phyloP scores from a whole-genome alignment of 1,140 invertebrate species.

The Coenobita brevimanus region DNA sequence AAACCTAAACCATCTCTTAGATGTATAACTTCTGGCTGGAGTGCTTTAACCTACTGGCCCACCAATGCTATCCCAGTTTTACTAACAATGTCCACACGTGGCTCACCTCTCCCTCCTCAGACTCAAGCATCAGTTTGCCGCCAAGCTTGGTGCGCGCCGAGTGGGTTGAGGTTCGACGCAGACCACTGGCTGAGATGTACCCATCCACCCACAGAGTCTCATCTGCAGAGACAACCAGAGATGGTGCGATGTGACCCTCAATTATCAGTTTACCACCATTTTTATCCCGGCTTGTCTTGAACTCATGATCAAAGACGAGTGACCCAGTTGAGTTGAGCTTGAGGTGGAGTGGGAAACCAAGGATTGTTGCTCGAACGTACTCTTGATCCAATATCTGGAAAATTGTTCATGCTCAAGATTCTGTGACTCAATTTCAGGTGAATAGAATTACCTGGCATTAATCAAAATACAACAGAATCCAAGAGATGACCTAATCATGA shows the following conservation, averaged over 20 bases:
- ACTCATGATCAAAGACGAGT: slow-evolving; percentile 22
- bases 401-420: too few species aligned
- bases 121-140: slow-evolving; percentile 15
- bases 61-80: too few species aligned
- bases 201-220: slow-evolving; percentile 42
- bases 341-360: slow-evolving; percentile 45
- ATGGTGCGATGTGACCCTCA: background rate
- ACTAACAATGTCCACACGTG: too few species aligned
- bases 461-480: too few species aligned
- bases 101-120: background rate
- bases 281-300: background rate
- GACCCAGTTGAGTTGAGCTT: slow-evolving; percentile 47
- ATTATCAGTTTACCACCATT: background rate
- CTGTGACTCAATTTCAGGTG: too few species aligned
- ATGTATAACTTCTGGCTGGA: too few species aligned
- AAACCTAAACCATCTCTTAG: too few species aligned
- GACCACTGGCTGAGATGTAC: slow-evolving; percentile 28
- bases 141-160: slow-evolving; percentile 22
- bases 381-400: slow-evolving; percentile 50
- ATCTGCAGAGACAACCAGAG: slow-evolving; percentile 29
- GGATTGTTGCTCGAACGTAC: slow-evolving; percentile 36
- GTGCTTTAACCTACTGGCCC: too few species aligned
- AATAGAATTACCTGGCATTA: too few species aligned
- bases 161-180: slow-evolving; percentile 31
- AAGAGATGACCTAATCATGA: too few species aligned